phyloP scores from a whole-genome alignment of 1,140 invertebrate species.

The Trigoniulus corallinus region DNA sequence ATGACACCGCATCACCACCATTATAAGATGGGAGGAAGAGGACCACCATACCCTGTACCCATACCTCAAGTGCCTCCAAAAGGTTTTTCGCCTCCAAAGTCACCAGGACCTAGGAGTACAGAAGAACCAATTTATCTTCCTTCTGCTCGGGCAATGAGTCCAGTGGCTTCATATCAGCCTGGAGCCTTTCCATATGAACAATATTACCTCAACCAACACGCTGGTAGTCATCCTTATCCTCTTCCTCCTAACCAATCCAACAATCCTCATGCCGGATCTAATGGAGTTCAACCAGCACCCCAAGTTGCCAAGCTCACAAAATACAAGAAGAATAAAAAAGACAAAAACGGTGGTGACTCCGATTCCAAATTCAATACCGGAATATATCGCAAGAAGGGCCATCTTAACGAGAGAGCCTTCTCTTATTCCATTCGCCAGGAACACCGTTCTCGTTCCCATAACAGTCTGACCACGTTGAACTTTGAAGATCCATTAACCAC shows the following conservation, averaged over 20 bases:
- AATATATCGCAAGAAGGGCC: slow-evolving; percentile 74
- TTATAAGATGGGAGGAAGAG: slow-evolving; percentile 8
- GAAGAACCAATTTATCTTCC: slow-evolving; percentile 46
- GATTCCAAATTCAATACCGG: slow-evolving; percentile 52
- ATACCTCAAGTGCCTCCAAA: too few species aligned
- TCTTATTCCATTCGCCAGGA: slow-evolving; percentile 86
- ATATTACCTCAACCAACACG: slow-evolving; percentile 9
- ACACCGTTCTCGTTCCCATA: slow-evolving; percentile 74
- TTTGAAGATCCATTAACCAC: slow-evolving; percentile 26
- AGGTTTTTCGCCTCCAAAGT: too few species aligned
- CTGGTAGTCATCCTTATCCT: slow-evolving; percentile 10
- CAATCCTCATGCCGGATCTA: too few species aligned
- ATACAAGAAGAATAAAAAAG: slow-evolving; percentile 15
- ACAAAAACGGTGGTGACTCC: slow-evolving; percentile 13
- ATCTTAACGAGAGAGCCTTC: slow-evolving; percentile 81
- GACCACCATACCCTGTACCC: slow-evolving; percentile 1
- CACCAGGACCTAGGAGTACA: slow-evolving; percentile 17
- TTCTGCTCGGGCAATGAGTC: slow-evolving; percentile 34
- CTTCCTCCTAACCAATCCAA: too few species aligned
- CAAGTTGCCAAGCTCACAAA: slow-evolving; percentile 13
- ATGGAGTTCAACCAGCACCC: not conserved
- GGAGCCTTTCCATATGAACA: slow-evolving; percentile 42
- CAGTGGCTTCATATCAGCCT: slow-evolving; percentile 40
- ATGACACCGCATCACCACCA: slow-evolving; percentile 7
- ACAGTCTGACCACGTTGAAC: slow-evolving; percentile 68